These are phyloP conservation scores for Ranitomeya variabilis DNA, from an alignment of 2,113 vertebrate species.

Conservation along the genomic window DNA sequence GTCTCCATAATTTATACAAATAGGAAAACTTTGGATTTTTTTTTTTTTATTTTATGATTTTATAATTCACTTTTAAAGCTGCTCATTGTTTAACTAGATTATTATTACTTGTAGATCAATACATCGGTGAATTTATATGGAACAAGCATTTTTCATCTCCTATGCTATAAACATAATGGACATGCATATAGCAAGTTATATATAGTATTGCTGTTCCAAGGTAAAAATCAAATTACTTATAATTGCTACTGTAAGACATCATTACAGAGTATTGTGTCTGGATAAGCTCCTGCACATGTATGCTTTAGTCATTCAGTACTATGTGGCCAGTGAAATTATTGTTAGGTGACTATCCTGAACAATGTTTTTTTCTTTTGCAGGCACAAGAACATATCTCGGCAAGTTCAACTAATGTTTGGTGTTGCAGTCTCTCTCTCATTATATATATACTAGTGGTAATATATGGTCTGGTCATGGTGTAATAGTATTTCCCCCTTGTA, in stretches of 20 bases:
- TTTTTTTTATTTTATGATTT: not conserved
- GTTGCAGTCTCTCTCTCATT: no score
- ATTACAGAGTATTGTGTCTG: not conserved
- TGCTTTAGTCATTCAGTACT: not conserved
- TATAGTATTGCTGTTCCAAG: not conserved
- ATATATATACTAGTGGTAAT: no score
- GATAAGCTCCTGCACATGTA: not conserved
- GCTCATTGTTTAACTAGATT: not conserved
- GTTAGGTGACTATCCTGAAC: not conserved
- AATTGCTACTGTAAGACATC: not conserved
- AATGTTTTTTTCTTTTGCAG: not conserved
- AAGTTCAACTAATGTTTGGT: no score
- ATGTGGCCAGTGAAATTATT: not conserved
- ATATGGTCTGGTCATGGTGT: no score
- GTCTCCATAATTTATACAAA: no score
- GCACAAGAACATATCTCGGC: no score
- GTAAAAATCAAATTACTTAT: not conserved
- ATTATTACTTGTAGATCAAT: slow-evolving; percentile 1
- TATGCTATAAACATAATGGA: slow-evolving; percentile 4
- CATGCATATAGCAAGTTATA: not conserved
- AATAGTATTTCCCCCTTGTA: no score
- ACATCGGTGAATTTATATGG: not conserved
- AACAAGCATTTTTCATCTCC: not conserved
- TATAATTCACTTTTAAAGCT: not conserved
- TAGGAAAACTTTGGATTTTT: not conserved